A percentile compares a stretch with the other conserved stretches of the same genome.
Conservation (phyloP, 2,888 invertebrate species). For the Papilio elwesi region DNA sequence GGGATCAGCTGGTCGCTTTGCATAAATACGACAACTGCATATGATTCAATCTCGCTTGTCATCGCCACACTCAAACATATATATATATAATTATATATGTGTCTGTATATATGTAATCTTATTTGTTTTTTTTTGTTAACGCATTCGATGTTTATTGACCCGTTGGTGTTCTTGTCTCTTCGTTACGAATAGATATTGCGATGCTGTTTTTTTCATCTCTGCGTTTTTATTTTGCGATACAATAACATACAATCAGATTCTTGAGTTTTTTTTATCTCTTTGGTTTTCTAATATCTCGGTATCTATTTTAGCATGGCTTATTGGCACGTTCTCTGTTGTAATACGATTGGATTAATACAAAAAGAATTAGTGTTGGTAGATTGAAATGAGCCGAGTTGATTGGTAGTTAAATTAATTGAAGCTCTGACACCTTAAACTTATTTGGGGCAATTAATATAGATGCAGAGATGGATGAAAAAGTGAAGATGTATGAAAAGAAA, state of each 20-base stretch:
- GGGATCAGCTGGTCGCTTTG: constrained; percentile 66
- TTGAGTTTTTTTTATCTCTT: constrained; percentile 45
- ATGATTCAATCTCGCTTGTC: constrained; percentile 77
- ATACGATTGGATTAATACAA: constrained; percentile 37
- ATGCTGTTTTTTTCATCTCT: constrained; percentile 59
- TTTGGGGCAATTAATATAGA: not conserved
- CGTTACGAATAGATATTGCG: constrained; percentile 51
- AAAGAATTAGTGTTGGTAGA: constrained; percentile 21
- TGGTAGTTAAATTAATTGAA: not conserved
- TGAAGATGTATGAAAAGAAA: not conserved
- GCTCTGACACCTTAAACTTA: not conserved
- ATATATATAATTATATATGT: constrained; percentile 44
- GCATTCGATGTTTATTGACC: constrained; percentile 63
- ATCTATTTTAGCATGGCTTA: constrained; percentile 41
- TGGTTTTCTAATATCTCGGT: constrained; percentile 41
- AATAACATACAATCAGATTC: constrained; percentile 53
- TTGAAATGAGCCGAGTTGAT: constrained; percentile 10
- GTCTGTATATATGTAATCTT: constrained; percentile 47
- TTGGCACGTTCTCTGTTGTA: constrained; percentile 37
- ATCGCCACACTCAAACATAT: constrained; percentile 53
- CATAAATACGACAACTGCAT: constrained; percentile 70
- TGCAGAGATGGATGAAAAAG: not conserved
- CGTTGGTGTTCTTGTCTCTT: constrained; percentile 60
- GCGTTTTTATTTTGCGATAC: constrained; percentile 52
- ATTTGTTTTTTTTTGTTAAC: constrained; percentile 63